Evolutionary conservation across 2,797 vertebrate species (phyloP).

Genomic region (Hyperoplus lanceolatus): DNA sequence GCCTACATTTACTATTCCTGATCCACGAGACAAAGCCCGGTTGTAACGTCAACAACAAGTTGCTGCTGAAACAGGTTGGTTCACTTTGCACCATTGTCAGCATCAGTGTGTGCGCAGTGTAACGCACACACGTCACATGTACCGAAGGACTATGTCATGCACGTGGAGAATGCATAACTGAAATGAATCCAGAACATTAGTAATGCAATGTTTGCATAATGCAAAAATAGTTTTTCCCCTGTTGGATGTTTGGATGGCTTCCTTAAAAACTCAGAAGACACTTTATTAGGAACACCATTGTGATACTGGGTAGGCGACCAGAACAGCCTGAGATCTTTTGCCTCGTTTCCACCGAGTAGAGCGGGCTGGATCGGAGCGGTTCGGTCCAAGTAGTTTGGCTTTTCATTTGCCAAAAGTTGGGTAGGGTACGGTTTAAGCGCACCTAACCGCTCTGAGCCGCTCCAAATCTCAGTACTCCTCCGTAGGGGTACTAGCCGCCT

Average conservation of each 20-base stretch:
- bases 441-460: too few relatives aligned
- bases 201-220: background rate
- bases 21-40: constrained; percentile 3
- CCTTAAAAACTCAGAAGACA: background rate
- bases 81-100: constrained; percentile 30
- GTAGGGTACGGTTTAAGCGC: too few relatives aligned
- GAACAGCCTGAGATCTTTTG: background rate
- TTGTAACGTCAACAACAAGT: constrained; percentile 23
- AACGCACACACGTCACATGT: constrained; percentile 17
- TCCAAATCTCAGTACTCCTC: too few relatives aligned
- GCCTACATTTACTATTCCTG: constrained; percentile 5
- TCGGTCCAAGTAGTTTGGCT: too few relatives aligned
- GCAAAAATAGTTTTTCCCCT: background rate
- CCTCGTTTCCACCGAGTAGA: too few relatives aligned
- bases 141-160: background rate
- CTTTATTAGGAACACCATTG: background rate
- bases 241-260: background rate
- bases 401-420: too few relatives aligned
- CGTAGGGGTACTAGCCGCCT: too few relatives aligned
- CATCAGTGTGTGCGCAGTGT: background rate
- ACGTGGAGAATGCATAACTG: background rate
- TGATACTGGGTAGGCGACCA: background rate
- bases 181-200: background rate
- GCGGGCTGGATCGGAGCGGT: too few relatives aligned
- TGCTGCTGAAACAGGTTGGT: constrained; percentile 50